Base-by-base conservation (phyloP, 2,888 invertebrate genomes). In the Plagodis dolabraria region DNA sequence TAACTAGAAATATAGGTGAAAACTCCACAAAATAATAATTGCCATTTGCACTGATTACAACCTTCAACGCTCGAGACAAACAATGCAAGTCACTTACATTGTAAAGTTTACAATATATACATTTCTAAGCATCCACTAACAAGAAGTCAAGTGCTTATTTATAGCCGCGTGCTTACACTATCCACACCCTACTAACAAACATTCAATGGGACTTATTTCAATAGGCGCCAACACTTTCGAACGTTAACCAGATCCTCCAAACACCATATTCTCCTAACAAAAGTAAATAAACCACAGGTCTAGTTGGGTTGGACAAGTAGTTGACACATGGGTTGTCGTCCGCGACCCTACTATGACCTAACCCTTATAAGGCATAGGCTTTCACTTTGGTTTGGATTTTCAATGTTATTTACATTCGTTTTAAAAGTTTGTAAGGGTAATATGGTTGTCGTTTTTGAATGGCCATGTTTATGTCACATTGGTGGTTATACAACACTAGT, bases 291-390 rank as follows among this genome's bases (percentile, higher is more conserved):
- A 64, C 53, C 48, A 55, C 34, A 61, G 75, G 35, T 72, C 72
- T 48, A 46, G 47, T 40, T 59, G 63, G 6, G 45, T 40, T 71
- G 69, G 76, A 9, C 45, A 51, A 42, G 48, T 52, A 43, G 51
- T 57, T 70, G 74, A 71, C 76, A 75, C 69, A 67, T 63, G 43
- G 57, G 73, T 68, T 64, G 60, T 64, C 55, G 49, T 46, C 49
- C 52, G 50, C 69, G 73, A 72, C 71, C 75, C 71, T 68, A 65
- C 48, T 60, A 56, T 53, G 66, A 74, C 71, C 71, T 68, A 57
- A 62, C 68, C 72, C 69, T 74, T 76, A 68, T 65, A 70, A 50
- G 68, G 66, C 55, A 54, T 60, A 63, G 56, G 71, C 76, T 78
- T 77, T 78, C 74, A 73, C 77, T 72, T 68, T 58, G 57, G 68